Evolutionary conservation across 1,140 invertebrate species (phyloP), one percentile per base, ranked within the genome.

Genomic region (Dufourea novaeangliae): DNA sequence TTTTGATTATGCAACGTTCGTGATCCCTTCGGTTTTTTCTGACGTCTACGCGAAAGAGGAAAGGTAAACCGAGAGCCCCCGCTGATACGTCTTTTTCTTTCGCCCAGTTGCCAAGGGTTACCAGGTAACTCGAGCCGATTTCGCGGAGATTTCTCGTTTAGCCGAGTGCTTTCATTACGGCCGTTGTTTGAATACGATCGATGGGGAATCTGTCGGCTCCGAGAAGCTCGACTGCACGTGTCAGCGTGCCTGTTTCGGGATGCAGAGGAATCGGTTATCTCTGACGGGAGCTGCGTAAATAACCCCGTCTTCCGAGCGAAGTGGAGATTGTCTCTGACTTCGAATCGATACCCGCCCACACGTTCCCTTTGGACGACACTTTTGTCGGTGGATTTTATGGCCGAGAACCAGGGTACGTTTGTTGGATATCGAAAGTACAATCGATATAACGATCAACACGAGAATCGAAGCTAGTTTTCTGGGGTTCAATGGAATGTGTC

Each of bases 61-160:
- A 50, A 50, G n/a, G 17, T n/a, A n/a, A 20, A 14, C 41, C 4
- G 41, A 17, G 41, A n/a, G n/a, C n/a, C n/a, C 41, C 20, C 46
- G 46, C 17, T 50, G n/a, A 20, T 50, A 50, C 20, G 20, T 50
- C 20, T 50, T 3, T n/a, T 12, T 37, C 7, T 1, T 20, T 29
- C n/a, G 37, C 27, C 12, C n/a, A 39, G 73, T 76, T 56, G 80
- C 57, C 67, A 73, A 3, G 68, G 67, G 34, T 77, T 80, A 54
- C 62, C 46, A n/a, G 66, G 54, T 81, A 82, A 82, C 68, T 32
- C 57, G 67, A 72, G 29, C 22, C 54, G 73, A 69, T 82, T 83
- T 83, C 81, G 50, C 10, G 27, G 46, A 41, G 52, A 78, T 78
- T 82, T 82, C 69, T 69, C 79, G 68, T 78, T 77, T 34, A 44